A percentile compares a stretch with the other conserved stretches of the same genome.
Evolutionary conservation across 2,797 vertebrate species (phyloP).

Genomic region (Sphaeramia orbicularis): DNA sequence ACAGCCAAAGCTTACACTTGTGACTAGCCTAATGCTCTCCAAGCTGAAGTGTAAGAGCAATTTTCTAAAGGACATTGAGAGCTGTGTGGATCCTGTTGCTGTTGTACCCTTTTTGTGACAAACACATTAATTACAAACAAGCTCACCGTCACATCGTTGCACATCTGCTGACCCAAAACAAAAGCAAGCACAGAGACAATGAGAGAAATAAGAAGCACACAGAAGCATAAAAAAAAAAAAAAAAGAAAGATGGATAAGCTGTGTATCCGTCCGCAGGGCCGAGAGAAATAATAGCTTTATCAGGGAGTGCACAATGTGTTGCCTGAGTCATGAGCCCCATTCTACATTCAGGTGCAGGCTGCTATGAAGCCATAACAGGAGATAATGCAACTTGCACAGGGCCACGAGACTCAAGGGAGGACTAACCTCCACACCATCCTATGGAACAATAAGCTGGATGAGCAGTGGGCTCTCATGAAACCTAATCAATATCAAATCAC

Average conservation of each 20-base stretch:
- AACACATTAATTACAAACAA: constrained; percentile 63
- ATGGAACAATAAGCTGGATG: constrained; percentile 79
- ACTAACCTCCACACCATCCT: constrained; percentile 58
- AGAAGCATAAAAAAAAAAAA: constrained; percentile 46
- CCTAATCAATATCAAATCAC: constrained; percentile 87
- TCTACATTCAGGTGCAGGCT: constrained; percentile 67
- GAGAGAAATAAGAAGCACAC: constrained; percentile 53
- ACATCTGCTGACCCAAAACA: constrained; percentile 71
- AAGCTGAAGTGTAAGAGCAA: constrained; percentile 27
- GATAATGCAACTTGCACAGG: constrained; percentile 71
- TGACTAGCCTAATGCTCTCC: constrained; percentile 38
- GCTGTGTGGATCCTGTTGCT: constrained; percentile 19
- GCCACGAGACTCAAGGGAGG: constrained; percentile 72
- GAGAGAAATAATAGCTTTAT: constrained; percentile 82
- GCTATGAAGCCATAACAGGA: constrained; percentile 64
- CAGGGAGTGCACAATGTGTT: constrained; percentile 63
- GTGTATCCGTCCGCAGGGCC: constrained; percentile 66
- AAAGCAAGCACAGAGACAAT: constrained; percentile 30
- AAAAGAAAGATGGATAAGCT: constrained; percentile 64
- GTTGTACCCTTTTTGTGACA: constrained; percentile 42
- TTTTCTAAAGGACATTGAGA: constrained; percentile 27
- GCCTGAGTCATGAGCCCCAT: constrained; percentile 73
- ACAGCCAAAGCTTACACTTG: constrained; percentile 19
- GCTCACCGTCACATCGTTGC: constrained; percentile 42
- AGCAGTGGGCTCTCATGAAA: constrained; percentile 74